phyloP scores from a whole-genome alignment of 2,797 vertebrate species.

The Danio albolineatus region DNA sequence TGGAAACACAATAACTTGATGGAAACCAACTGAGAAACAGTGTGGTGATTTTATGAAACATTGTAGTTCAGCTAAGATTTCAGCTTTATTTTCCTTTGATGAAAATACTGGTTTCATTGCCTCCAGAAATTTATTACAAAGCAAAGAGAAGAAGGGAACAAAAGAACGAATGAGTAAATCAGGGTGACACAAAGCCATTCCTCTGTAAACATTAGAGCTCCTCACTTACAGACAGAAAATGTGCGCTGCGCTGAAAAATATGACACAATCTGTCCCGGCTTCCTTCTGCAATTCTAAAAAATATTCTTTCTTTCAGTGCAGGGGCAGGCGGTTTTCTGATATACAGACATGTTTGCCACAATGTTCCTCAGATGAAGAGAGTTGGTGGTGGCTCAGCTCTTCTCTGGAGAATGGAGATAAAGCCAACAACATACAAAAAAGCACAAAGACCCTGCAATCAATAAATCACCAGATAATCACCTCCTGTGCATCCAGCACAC shows the following conservation, averaged over 20 bases:
- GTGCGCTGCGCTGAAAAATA: not conserved
- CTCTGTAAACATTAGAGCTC: not conserved
- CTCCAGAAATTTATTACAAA: not conserved
- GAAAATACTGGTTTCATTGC: not conserved
- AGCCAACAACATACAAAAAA: constrained; percentile 25
- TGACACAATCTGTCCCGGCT: not conserved
- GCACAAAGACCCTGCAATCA: constrained; percentile 26
- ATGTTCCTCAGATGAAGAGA: constrained; percentile 19
- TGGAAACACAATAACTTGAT: too few species aligned
- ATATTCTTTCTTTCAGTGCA: constrained; percentile 2
- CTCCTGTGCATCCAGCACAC: constrained; percentile 9
- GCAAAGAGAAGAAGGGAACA: not conserved
- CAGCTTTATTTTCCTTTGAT: not conserved
- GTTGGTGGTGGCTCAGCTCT: constrained; percentile 17
- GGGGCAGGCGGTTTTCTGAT: constrained; percentile 4
- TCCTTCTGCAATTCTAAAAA: not conserved
- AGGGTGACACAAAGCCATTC: not conserved
- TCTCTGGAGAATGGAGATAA: constrained; percentile 48
- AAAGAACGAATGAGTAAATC: not conserved
- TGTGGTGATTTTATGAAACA: not conserved
- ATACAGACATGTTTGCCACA: constrained; percentile 7
- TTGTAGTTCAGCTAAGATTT: not conserved
- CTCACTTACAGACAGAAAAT: not conserved
- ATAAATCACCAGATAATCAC: constrained; percentile 54
- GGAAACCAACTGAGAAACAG: not conserved